Evolutionary conservation across 2,888 invertebrate genomes (phyloP), one percentile per base, ranked within the genome.

Genomic region (Arge pagana): DNA sequence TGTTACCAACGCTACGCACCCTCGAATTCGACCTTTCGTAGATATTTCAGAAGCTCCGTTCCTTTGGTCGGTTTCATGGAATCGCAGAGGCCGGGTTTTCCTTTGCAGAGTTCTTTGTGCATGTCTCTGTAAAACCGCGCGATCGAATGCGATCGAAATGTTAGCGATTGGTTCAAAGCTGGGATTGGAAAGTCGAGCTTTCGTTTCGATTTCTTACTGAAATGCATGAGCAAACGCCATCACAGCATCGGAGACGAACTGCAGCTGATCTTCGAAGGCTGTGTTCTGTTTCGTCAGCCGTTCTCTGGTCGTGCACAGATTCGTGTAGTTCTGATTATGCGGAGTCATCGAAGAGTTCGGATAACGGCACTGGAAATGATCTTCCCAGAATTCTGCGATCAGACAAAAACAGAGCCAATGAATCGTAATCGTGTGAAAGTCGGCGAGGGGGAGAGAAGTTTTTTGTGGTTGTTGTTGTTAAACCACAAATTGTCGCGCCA

Each of bases 181-280:
- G 10, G 28, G 28, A 3, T 10, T 26, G 28, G 16, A 42, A 19
- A 11, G 6, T 11, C 16, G 16, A 15, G 10, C n/a, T 30, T 18
- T 21, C 23, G 24, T n/a, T 15, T 15, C 18, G n/a, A 26, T 23
- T 2, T 64, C 67, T 82, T 77, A 90, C 90, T 85, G 81, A 63
- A 90, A 84, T 35, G 96, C 95, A 67, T 92, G 87, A 1, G 93
- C 96, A 77, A 96, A 96, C 1, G 96, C 93, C 88, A 96, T 85
- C 0, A 96, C 95, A 15, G 96, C 95, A 74, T 97, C 96, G 24
- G 93, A 93, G 23, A 97, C 96, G 77, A 96, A 97, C 79, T 97
- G 96, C 60, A 97, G 81, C 75, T 96, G 96, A 61, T 91, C 87
- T 76, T 97, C 96, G 65, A 93, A 93, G 64, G 89, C 89, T 0